Evolutionary conservation across 2,888 invertebrate genomes (phyloP), one percentile per base, ranked within the genome.

Genomic region (Ypsolopha scabrella): DNA sequence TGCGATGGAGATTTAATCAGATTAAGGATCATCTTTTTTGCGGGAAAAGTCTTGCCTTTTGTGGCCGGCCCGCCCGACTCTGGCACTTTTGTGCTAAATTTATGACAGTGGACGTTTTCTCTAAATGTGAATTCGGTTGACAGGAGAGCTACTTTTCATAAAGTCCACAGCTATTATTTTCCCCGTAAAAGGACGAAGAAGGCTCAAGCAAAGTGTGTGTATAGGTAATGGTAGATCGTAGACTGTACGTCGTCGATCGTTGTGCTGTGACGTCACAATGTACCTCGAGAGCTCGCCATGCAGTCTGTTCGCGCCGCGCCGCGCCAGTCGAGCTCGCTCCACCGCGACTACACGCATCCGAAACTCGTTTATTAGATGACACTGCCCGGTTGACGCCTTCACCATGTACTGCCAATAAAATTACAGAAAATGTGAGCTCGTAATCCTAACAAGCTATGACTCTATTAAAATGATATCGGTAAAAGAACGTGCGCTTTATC

Each of bases 21-120:
- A 85, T 86, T 86, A 86, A 83, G 86, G 86, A 83, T 86, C 85
- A 85, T 85, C 82, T 85, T 86, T 75, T 86, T 85, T 80, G 80
- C 78, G 77, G 79, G 76, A 80, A 80, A 82, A 82, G 80, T 82
- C 82, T 74, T 81, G 83, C 75, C 83, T 75, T 83, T 82, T 83
- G 82, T 85, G 83, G 80, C 79, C 78, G 71, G 72, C 75, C 79
- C 75, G 72, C 4, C 78, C 77, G 77, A 74, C 76, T 74, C 76
- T 75, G 75, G 76, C 81, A 81, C 81, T 83, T 80, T 81, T 80
- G 78, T 75, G 79, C 70, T 73, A 73, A 81, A 82, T 83, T 83
- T 83, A 85, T 82, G 82, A 80, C 72, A 67, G 72, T 66, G 68
- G 71, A 71, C 72, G 76, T 79, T 78, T 73, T 79, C 72, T 73